Evolutionary conservation across 2,797 vertebrate genomes (phyloP).

Genomic region (Discoglossus pictus): DNA sequence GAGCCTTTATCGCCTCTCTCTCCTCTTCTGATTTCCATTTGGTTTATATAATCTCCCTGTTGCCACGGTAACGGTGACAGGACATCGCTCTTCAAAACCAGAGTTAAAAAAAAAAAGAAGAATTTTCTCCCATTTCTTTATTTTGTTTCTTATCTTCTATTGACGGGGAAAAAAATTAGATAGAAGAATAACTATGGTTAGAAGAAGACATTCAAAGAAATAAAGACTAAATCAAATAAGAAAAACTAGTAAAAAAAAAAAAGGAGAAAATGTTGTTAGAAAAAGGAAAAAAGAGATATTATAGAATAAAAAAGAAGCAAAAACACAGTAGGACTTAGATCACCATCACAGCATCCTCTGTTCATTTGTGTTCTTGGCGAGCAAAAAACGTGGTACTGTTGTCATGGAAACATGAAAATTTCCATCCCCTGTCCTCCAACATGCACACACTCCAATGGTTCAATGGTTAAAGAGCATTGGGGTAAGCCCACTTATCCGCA

Average conservation of each 20-base stretch:
- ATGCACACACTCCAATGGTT: conserved; percentile 17
- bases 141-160: conserved; percentile 49
- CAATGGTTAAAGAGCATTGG: conserved; percentile 42
- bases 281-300: background rate
- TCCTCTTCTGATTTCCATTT: conserved; percentile 61
- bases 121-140: conserved; percentile 52
- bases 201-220: conserved; percentile 57
- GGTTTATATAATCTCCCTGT: conserved; percentile 61
- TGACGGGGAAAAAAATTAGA: background rate
- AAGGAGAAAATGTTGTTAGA: background rate
- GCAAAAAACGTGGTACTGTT: conserved; percentile 28
- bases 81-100: conserved; percentile 54
- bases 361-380: conserved; percentile 3
- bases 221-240: conserved; percentile 38
- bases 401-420: conserved; percentile 24
- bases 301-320: background rate
- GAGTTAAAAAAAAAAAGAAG: conserved; percentile 25
- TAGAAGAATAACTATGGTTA: conserved; percentile 28
- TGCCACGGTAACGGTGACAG: conserved; percentile 61
- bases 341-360: conserved; percentile 1
- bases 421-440: background rate
- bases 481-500: conserved; percentile 45
- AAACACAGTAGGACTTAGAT: too few species aligned
- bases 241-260: background rate
- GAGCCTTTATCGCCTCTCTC: conserved; percentile 44